phyloP scores from a whole-genome alignment of 1,140 invertebrate species.

The Varroa destructor region DNA sequence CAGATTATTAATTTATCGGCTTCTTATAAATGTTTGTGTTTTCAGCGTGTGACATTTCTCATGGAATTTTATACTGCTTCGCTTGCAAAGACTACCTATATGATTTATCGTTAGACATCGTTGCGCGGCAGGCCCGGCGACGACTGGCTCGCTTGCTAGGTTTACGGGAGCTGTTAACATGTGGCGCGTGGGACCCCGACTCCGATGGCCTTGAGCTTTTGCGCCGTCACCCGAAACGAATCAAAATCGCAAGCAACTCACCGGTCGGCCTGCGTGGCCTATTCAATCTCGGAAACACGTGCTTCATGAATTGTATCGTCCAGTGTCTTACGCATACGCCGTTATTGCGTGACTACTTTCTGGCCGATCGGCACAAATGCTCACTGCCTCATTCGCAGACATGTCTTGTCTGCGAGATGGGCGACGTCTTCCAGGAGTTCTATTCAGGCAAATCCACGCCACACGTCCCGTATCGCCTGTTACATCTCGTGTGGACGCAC shows the following conservation, averaged over 20 bases:
- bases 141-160: constrained; percentile 48
- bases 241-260: constrained; percentile 62
- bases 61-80: constrained; percentile 79
- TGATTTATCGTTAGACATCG: constrained; percentile 52
- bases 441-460: constrained; percentile 77
- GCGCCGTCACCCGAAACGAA: constrained; percentile 57
- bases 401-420: constrained; percentile 87
- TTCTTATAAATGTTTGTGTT: constrained; percentile 29
- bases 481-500: constrained; percentile 92
- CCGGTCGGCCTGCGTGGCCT: constrained; percentile 78
- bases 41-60: constrained; percentile 62
- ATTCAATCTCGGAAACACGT: constrained; percentile 93
- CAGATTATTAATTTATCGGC: neutral
- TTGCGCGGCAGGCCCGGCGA: constrained; percentile 51
- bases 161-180: constrained; percentile 43
- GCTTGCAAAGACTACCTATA: constrained; percentile 84
- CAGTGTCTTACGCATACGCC: constrained; percentile 91
- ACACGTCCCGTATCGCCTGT: constrained; percentile 67
- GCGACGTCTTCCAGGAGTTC: constrained; percentile 55
- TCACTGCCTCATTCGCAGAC: constrained; percentile 44
- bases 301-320: constrained; percentile 96
- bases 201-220: constrained; percentile 55
- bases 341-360: constrained; percentile 81
- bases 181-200: constrained; percentile 63
- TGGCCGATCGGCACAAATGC: constrained; percentile 78